A percentile compares a stretch with the other conserved stretches of the same genome.
Evolutionary conservation across 2,888 invertebrate genomes (phyloP).

Genomic region (Agrochola macilenta): DNA sequence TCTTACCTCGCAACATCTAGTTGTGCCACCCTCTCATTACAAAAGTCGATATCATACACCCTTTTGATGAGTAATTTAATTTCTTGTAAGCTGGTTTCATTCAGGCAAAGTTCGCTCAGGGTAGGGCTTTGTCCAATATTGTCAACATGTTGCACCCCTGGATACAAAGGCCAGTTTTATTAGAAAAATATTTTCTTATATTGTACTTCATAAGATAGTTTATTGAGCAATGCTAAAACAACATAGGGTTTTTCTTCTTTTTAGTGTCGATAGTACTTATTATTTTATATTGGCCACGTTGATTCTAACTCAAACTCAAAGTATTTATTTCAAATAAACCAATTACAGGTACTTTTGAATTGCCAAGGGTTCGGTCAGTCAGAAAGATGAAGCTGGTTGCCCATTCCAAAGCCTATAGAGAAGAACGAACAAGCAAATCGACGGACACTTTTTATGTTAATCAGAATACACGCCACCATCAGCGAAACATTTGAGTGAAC

Average conservation of each 20-base stretch:
- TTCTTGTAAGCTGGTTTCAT: conserved; percentile 69
- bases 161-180: conserved; percentile 6
- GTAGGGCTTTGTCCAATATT: conserved; percentile 33
- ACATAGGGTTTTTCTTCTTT: background rate
- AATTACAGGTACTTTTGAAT: no score
- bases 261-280: no score
- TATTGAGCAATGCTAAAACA: background rate
- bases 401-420: no score
- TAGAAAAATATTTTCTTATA: background rate
- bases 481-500: no score
- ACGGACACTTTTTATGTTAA: no score
- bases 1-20: conserved; percentile 67
- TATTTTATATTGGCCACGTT: no score
- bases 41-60: conserved; percentile 59
- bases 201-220: background rate
- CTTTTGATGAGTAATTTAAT: conserved; percentile 68
- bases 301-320: no score
- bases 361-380: no score
- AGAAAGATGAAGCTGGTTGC: no score
- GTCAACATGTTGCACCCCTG: conserved; percentile 53
- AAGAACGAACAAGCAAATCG: no score
- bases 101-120: conserved; percentile 57
- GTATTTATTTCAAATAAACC: no score
- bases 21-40: conserved; percentile 62
- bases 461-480: no score